These are phyloP conservation scores for Epicampocera succincta DNA, from an alignment of 2,888 invertebrate genomes.

Conservation along the genomic window DNA sequence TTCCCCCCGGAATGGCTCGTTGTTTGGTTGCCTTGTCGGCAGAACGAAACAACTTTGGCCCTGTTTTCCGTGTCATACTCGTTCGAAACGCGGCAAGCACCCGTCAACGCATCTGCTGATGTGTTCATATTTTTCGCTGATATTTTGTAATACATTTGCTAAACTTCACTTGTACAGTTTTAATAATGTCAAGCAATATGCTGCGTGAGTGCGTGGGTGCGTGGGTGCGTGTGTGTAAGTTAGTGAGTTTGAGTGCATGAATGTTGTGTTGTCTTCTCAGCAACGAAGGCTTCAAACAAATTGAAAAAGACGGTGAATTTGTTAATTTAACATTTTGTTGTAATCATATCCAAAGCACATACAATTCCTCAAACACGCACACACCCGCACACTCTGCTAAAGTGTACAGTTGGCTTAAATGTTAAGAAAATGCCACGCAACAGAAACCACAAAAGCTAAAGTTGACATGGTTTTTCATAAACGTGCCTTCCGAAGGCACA, in stretches of 20 bases:
- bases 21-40: constrained; percentile 1
- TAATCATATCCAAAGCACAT: constrained; percentile 53
- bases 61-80: constrained; percentile 43
- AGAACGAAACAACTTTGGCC: constrained; percentile 57
- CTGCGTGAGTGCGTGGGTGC: neutral
- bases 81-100: neutral
- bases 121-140: constrained; percentile 21
- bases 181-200: constrained; percentile 50
- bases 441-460: constrained; percentile 64
- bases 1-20: constrained; percentile 36
- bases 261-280: constrained; percentile 13
- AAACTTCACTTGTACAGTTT: constrained; percentile 32
- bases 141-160: constrained; percentile 42
- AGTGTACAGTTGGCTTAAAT: constrained; percentile 29
- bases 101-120: constrained; percentile 25
- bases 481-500: constrained; percentile 27
- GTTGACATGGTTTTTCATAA: constrained; percentile 59
- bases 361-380: too few species aligned
- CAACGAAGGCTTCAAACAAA: constrained; percentile 24
- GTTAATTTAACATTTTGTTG: constrained; percentile 66
- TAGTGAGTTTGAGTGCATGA: too few species aligned
- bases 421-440: constrained; percentile 10
- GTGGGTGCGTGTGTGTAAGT: too few species aligned
- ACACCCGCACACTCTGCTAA: too few species aligned
- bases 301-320: constrained; percentile 37